Percentiles rank a stretch among this genome's conserved stretches.
Evolutionary conservation across 2,113 vertebrate species (phyloP).

Genomic region (Burhinus oedicnemus): DNA sequence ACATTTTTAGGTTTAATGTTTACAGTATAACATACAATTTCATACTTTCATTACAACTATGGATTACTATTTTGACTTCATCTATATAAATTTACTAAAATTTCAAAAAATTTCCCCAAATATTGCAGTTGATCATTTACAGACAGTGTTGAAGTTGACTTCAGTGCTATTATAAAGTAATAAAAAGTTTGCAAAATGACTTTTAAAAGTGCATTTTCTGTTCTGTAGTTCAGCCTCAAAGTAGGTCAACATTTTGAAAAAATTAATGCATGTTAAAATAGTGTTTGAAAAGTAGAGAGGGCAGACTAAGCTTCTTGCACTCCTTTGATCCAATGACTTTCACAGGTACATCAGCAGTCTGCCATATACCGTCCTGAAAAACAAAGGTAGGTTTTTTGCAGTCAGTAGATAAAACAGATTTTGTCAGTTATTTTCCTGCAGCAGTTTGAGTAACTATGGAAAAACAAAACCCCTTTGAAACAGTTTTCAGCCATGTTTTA

Average conservation of each 20-base stretch:
- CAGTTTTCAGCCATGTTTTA: not conserved
- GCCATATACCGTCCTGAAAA: conserved; percentile 95
- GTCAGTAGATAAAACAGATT: not conserved
- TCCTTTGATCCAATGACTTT: conserved; percentile 43
- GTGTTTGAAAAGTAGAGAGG: conserved; percentile 74
- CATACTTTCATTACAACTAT: conserved; percentile 57
- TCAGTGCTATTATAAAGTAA: conserved; percentile 91
- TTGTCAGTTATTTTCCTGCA: not conserved
- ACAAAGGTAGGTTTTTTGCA: conserved; percentile 32
- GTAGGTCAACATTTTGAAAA: conserved; percentile 58
- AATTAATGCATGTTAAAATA: conserved; percentile 70
- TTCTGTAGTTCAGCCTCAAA: conserved; percentile 71
- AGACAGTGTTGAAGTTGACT: conserved; percentile 86
- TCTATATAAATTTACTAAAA: conserved; percentile 70
- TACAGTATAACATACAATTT: conserved; percentile 46
- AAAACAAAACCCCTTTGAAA: not conserved
- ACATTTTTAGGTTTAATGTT: conserved; percentile 52
- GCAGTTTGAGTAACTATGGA: not conserved
- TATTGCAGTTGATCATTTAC: conserved; percentile 78
- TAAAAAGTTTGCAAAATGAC: conserved; percentile 78
- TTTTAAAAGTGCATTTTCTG: conserved; percentile 79
- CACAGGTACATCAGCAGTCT: conserved; percentile 84
- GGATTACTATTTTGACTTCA: conserved; percentile 67
- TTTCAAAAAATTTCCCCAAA: conserved; percentile 78
- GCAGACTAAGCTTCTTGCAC: conserved; percentile 44